Evolutionary conservation across 2,797 vertebrate genomes (phyloP).

Genomic region (Sebastiscus tertius): DNA sequence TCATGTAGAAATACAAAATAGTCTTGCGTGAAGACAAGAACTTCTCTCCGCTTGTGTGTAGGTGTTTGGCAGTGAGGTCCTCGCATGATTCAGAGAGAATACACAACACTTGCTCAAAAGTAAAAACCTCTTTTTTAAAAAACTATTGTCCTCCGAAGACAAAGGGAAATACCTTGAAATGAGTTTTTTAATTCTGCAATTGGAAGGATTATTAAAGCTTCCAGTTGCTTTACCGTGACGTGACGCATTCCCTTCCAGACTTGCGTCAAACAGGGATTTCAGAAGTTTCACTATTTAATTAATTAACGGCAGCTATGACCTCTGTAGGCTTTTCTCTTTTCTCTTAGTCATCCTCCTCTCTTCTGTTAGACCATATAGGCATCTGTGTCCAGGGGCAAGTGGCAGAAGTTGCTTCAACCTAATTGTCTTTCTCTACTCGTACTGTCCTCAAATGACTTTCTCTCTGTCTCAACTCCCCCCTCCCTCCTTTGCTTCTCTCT

Average conservation of each 20-base stretch:
- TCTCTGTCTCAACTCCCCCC: slow-evolving; percentile 76
- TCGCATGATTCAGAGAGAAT: slow-evolving; percentile 74
- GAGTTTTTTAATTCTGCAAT: slow-evolving; percentile 12
- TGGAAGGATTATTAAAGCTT: slow-evolving; percentile 17
- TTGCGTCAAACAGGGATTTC: slow-evolving; percentile 73
- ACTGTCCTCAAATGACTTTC: slow-evolving; percentile 85
- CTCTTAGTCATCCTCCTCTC: slow-evolving; percentile 38
- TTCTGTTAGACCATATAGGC: slow-evolving; percentile 54
- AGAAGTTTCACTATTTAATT: slow-evolving; percentile 68
- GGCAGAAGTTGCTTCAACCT: slow-evolving; percentile 78
- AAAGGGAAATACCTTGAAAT: slow-evolving; percentile 51
- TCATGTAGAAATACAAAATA: slow-evolving; percentile 65
- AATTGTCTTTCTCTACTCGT: slow-evolving; percentile 82
- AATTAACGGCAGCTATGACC: slow-evolving; percentile 49
- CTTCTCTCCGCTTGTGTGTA: slow-evolving; percentile 68
- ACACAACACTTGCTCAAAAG: slow-evolving; percentile 67
- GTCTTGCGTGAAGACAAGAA: slow-evolving; percentile 63
- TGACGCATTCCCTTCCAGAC: slow-evolving; percentile 63
- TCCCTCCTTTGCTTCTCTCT: slow-evolving; percentile 59
- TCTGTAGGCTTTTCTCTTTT: slow-evolving; percentile 43
- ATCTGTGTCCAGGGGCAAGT: slow-evolving; percentile 68
- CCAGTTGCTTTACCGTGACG: slow-evolving; percentile 21
- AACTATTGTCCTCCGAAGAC: slow-evolving; percentile 51
- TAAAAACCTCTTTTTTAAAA: slow-evolving; percentile 31
- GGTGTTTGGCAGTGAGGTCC: slow-evolving; percentile 73